Evolutionary conservation across 2,888 invertebrate genomes (phyloP).

Genomic region (Lissonota sp.): DNA sequence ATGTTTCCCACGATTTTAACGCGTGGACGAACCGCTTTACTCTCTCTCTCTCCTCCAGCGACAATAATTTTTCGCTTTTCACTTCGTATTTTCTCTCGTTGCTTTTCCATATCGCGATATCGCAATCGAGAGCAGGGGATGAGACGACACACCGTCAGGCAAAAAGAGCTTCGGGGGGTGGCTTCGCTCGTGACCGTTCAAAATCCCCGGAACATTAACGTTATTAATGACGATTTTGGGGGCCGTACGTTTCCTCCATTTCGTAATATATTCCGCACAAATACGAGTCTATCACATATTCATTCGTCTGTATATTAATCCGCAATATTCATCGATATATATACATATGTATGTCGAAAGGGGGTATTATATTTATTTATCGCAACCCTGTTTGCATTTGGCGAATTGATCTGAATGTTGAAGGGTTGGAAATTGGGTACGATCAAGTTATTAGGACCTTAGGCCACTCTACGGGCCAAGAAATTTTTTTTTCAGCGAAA

Average conservation of each 20-base stretch:
- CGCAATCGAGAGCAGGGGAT: too few relatives aligned
- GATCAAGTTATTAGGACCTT: too few relatives aligned
- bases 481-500: too few relatives aligned
- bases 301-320: conserved; percentile 4
- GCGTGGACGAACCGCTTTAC: conserved; percentile 4
- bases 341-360: conserved; percentile 10
- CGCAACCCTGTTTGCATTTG: too few relatives aligned
- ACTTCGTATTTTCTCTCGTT: conserved; percentile 2
- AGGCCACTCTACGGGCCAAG: too few relatives aligned
- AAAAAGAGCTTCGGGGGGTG: conserved; percentile 31
- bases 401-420: too few relatives aligned
- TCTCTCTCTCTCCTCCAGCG: conserved; percentile 25
- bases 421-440: too few relatives aligned
- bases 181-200: conserved; percentile 30
- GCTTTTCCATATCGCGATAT: neutral
- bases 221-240: conserved; percentile 61
- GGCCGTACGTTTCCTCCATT: conserved; percentile 34
- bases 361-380: too few relatives aligned
- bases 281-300: conserved; percentile 26
- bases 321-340: neutral
- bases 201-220: conserved; percentile 55
- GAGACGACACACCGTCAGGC: too few relatives aligned
- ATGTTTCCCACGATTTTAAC: conserved; percentile 56
- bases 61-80: conserved; percentile 60
- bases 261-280: conserved; percentile 31